Evolutionary conservation across 2,888 invertebrate genomes (phyloP).

Genomic region (Hypselothyrea guttata): DNA sequence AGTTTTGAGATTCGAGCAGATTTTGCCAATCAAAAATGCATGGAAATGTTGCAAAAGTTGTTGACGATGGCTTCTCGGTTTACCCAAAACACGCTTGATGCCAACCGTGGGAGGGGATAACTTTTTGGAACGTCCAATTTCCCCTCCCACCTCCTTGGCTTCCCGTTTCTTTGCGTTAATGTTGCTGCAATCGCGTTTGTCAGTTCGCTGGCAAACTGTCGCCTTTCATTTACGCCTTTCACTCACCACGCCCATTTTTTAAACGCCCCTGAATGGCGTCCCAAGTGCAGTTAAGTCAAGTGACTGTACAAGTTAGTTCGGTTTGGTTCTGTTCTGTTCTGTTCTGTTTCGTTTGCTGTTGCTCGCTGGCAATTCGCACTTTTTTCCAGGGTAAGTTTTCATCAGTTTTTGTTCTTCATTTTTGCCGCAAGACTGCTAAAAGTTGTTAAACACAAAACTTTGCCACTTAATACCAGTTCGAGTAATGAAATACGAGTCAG

Average conservation of each 20-base stretch:
- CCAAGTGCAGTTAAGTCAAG: slow-evolving; percentile 70
- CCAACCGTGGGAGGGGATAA: slow-evolving; percentile 2
- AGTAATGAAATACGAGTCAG: slow-evolving; percentile 74
- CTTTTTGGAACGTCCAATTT: slow-evolving; percentile 36
- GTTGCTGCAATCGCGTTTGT: slow-evolving; percentile 48
- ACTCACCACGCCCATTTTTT: slow-evolving; percentile 4
- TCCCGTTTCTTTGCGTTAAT: slow-evolving; percentile 36
- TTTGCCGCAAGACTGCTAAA: slow-evolving; percentile 67
- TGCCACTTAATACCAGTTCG: slow-evolving; percentile 77
- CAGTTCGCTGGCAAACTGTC: slow-evolving; percentile 45
- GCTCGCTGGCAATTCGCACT: slow-evolving; percentile 14
- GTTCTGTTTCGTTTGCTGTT: slow-evolving; percentile 43
- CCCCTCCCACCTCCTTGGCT: not conserved
- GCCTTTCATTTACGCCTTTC: slow-evolving; percentile 44
- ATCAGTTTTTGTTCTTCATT: slow-evolving; percentile 56
- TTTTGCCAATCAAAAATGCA: slow-evolving; percentile 60
- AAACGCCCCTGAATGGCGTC: slow-evolving; percentile 20
- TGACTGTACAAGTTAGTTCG: slow-evolving; percentile 57
- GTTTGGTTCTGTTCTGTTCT: slow-evolving; percentile 23
- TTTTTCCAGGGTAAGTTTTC: slow-evolving; percentile 48
- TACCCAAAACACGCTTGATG: not conserved
- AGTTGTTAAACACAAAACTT: slow-evolving; percentile 76
- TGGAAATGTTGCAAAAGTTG: slow-evolving; percentile 41
- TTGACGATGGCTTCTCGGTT: slow-evolving; percentile 25
- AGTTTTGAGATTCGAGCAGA: slow-evolving; percentile 28